Base-by-base conservation (phyloP, 2,888 invertebrate genomes). In the Mellilla xanthometata region DNA sequence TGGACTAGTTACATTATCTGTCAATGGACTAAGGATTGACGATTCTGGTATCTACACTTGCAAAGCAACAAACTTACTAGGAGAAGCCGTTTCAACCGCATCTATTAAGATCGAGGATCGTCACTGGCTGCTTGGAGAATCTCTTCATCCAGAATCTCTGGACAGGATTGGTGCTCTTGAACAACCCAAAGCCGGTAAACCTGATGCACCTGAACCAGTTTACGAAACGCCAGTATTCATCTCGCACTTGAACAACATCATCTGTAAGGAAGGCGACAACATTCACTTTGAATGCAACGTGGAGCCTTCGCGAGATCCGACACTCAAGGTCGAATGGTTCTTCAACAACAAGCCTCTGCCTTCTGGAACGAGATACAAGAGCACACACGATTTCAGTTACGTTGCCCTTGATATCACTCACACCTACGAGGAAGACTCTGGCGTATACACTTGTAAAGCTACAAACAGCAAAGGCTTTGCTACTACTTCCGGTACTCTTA, bases 31-130 rank as follows among this genome's bases (percentile, higher is more conserved):
- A 29, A 92, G 98, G 62, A 92, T 93, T 34, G 97, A 97, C 65
- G 99, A 99, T 83, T 97, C 97, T 2, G 99, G 98, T 3, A 95
- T 97, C 62, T 99, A 99, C 74, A 97, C 97, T 1, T 98, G 98
- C 87, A 96, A 96, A 81, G 99, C 98, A 0, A 95, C 95, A 7
- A 99, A 99, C 76, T 91, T 96, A 52, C 92, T 96, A 45, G 99
- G 99, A 29, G 97, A 98, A 90, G 98, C 98, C 41, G 96, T 97
- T 10, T 97, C 98, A 1, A 97, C 97, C 0, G 94, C 97, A 56
- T 95, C 95, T 2, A 91, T 97, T 34, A 97, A 97, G 81, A 95
- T 97, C 67, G 95, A 94, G 87, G 97, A 96, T 72, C 93, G 94
- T 28, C 96, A 96, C 66, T 97, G 97, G 96, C 81, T 97, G 26